Percentiles rank a stretch among this genome's conserved stretches.
Evolutionary conservation across 2,113 vertebrate species (phyloP).

Genomic region (Pontoporia blainvillei): DNA sequence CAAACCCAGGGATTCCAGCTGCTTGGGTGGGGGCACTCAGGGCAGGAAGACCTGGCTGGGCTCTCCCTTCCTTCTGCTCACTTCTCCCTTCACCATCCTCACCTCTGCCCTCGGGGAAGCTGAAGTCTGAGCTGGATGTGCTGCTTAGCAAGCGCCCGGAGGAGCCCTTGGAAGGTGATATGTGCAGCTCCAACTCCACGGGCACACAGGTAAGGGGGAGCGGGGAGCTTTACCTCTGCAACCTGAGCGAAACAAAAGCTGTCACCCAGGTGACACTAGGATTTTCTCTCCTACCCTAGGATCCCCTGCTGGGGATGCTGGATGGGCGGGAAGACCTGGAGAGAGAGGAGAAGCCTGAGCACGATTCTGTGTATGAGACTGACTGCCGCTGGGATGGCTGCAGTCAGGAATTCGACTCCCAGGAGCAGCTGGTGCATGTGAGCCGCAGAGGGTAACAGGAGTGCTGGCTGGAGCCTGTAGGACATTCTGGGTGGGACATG

Average conservation of each 20-base stretch:
- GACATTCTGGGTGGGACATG: neutral
- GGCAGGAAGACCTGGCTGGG: neutral
- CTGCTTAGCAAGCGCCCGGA: conserved; percentile 88
- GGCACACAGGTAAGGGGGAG: conserved; percentile 90
- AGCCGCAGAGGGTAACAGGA: conserved; percentile 70
- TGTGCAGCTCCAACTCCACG: conserved; percentile 94
- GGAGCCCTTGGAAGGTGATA: conserved; percentile 92
- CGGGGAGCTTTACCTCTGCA: neutral
- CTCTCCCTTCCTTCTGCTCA: neutral
- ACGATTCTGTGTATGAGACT: conserved; percentile 93
- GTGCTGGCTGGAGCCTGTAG: neutral
- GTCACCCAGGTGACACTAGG: neutral
- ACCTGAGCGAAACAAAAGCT: neutral
- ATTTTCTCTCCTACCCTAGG: conserved; percentile 76
- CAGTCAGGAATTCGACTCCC: conserved; percentile 95
- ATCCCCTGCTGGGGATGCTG: conserved; percentile 91
- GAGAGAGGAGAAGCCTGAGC: conserved; percentile 93
- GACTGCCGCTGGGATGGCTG: conserved; percentile 97
- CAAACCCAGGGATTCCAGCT: neutral
- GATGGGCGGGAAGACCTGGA: conserved; percentile 94
- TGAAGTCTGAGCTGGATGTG: conserved; percentile 91
- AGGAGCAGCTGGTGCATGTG: conserved; percentile 97
- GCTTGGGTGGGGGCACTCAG: neutral
- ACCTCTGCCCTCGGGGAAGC: conserved; percentile 74
- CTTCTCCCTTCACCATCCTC: neutral